Evolutionary conservation across 2,888 invertebrate genomes (phyloP), one percentile per base, ranked within the genome.

Genomic region (Seira musarum): DNA sequence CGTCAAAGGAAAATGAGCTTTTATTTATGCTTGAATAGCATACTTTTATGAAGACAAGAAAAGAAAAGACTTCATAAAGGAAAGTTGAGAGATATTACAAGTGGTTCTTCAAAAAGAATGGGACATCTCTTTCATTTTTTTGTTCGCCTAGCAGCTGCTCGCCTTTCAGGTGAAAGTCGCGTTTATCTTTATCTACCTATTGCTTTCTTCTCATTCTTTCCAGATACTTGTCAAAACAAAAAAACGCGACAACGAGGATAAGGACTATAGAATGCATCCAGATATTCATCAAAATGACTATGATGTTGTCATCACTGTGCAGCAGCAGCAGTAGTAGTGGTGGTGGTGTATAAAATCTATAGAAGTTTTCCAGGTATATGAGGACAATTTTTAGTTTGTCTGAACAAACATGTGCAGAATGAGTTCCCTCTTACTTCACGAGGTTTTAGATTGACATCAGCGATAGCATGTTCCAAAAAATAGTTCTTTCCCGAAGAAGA

Each of bases 121-220:
- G 19, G 30, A 40, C 40, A 40, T 40, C 5, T 72, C 13, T 40
- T 40, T 40, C n/a, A n/a, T n/a, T n/a, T n/a, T n/a, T n/a, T n/a
- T n/a, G n/a, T 40, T 40, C 13, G 13, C n/a, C 19, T 15, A 72
- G 49, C 72, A 72, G 61, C 72, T 72, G 72, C 65, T 65, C 13
- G 22, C 72, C 63, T 72, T 72, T 64, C 53, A 30, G 73, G 73
- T 66, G 73, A 74, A 74, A 74, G 74, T 40, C 40, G 6, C 66
- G n/a, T n/a, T n/a, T n/a, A n/a, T 67, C 61, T 75, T 67, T 75
- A 75, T 75, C 61, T 49, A 25, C 25, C 69, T 17, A 67, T 49
- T 49, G 10, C 49, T 40, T 24, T 68, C 69, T 53, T 25, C 57
- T 30, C 69, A 30, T 40, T 25, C 13, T 13, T 13, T 40, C 13